A percentile compares a stretch with the other conserved stretches of the same genome.
These are phyloP conservation scores for Solenopsis fugax DNA, from an alignment of 1,140 invertebrate species.

Conservation along the genomic window DNA sequence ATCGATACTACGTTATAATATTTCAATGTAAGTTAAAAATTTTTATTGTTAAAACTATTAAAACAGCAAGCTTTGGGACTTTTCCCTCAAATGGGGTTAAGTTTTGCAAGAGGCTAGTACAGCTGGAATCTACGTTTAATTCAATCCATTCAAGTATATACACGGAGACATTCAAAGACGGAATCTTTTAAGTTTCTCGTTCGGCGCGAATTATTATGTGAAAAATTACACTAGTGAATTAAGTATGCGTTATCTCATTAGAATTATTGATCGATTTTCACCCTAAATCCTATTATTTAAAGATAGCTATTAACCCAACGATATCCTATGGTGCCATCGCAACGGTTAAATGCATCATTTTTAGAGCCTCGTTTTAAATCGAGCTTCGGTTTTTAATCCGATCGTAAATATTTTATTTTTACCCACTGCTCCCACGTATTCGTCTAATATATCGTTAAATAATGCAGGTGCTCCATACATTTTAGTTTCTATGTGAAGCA, in stretches of 20 bases:
- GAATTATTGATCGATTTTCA: conserved; percentile 32
- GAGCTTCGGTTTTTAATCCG: conserved; percentile 22
- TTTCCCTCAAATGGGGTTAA: neutral
- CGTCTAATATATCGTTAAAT: conserved; percentile 47
- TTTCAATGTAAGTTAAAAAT: conserved; percentile 10
- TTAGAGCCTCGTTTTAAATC: conserved; percentile 35
- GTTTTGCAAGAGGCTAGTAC: conserved; percentile 20
- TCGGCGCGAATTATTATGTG: neutral
- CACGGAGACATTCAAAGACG: neutral
- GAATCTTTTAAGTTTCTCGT: conserved; percentile 3
- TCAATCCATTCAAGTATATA: conserved; percentile 43
- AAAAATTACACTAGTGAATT: conserved; percentile 22
- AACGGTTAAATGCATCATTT: conserved; percentile 33
- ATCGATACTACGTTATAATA: conserved; percentile 13
- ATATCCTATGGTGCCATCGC: neutral
- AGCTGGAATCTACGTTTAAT: conserved; percentile 23
- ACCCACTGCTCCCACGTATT: neutral
- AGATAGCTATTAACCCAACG: conserved; percentile 27
- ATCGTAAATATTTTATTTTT: conserved; percentile 49
- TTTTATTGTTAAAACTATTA: conserved; percentile 30
- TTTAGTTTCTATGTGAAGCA: conserved; percentile 6
- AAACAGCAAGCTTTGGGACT: conserved; percentile 21
- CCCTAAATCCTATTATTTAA: conserved; percentile 37
- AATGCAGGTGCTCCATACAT: conserved; percentile 15
- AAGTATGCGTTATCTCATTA: neutral